Base-by-base conservation (phyloP, 2,113 vertebrate species). In the Felis chaus region DNA sequence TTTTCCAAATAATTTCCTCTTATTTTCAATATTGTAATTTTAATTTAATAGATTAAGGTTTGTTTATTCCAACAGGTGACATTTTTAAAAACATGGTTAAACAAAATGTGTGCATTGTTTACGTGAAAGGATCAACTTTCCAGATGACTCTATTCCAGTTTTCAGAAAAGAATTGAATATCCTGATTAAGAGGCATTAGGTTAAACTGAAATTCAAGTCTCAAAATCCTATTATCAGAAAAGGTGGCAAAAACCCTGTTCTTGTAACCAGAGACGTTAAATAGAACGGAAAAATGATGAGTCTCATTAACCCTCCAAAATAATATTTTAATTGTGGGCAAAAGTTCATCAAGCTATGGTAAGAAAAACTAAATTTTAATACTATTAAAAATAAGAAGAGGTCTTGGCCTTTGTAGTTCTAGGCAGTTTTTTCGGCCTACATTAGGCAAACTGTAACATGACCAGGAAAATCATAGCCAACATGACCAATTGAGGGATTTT, bases 201-300 rank as follows among this genome's bases (percentile, higher is more conserved):
- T 69, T 76, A 53, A 85, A 48, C 50, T 89, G 93, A 89, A 97
- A 92, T 85, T 94, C 69, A 94, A 97, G 27, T 81, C 73, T 71
- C 85, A 39, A 95, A 92, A 96, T 85, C 71, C 41, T 69, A n/a
- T 92, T 93, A 53, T 25, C 31, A 50, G 65, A 85, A 80, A 57
- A 61, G 19, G 33, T 85, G 31, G n/a, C 23, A 93, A 95, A 89
- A 86, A 71, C 27, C 68, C 7, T 79, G 19, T 66, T 74, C 66
- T 84, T 80, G n/a, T 91, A 89, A 82, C 45, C 7, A 33, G 21
- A 92, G 66, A 92, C 15, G 11, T 82, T 89, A 76, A 69, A 82
- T 36, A 95, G 71, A 36, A 36, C 41, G 19, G 15, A 74, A 36
- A 91, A 61, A 39, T 29, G 33, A 29, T 50, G 36, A 55, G 7